Conservation (phyloP, 1,140 invertebrate species). For the Sesamia nonagrioides region DNA sequence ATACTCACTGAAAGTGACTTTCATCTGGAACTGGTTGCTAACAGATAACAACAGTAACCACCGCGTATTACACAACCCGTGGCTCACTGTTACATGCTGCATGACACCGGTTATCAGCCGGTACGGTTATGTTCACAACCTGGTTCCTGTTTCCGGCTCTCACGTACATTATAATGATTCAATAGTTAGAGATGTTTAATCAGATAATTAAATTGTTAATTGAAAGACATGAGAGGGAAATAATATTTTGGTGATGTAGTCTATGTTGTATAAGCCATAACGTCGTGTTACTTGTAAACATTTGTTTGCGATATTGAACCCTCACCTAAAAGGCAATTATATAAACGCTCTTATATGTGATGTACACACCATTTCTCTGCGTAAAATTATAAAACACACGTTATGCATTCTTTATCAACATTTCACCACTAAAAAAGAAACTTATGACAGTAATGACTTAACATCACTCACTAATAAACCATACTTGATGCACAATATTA, state of each 20-base stretch:
- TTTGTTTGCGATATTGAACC: no score
- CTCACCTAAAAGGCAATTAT: no score
- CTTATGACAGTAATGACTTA: neutral
- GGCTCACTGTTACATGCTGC: neutral
- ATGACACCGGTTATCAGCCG: slow-evolving; percentile 22
- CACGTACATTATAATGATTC: neutral
- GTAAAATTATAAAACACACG: neutral
- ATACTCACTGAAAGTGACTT: slow-evolving; percentile 9
- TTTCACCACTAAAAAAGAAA: neutral
- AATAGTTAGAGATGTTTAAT: neutral
- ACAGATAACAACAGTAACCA: neutral
- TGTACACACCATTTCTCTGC: neutral
- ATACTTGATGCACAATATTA: neutral
- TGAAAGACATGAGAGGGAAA: no score
- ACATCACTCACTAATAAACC: neutral
- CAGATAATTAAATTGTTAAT: neutral
- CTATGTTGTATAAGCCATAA: no score
- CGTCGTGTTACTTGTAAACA: no score
- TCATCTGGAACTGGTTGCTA: slow-evolving; percentile 14
- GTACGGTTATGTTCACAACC: slow-evolving; percentile 20
- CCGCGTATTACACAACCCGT: neutral
- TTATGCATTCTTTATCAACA: neutral
- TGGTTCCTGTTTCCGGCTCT: slow-evolving; percentile 23
- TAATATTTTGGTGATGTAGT: no score
- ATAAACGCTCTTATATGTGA: no score